Base-by-base conservation (phyloP, 2,888 invertebrate genomes). In the Pardosa pseudoannulata region DNA sequence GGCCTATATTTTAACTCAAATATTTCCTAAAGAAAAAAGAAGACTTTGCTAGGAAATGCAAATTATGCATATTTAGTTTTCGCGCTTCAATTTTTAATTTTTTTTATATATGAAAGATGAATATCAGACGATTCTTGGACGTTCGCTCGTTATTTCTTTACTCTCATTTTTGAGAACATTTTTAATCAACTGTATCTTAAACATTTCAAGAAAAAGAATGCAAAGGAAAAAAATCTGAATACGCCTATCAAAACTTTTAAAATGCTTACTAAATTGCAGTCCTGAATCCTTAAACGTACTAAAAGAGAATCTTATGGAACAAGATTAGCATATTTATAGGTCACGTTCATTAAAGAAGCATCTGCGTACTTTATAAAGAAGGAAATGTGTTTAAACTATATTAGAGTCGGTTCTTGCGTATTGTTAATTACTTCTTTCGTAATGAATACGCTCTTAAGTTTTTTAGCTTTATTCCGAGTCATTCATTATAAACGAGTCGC, bases 261-360 rank as follows among this genome's bases (percentile, higher is more conserved):
- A 80, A 65, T 41, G 41, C 73, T 65, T 31, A 73, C 80, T 72
- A 80, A 80, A 72, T 80, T 80, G 46, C 72, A 73, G 72, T 73
- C 72, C 50, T 80, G 80, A 80, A 65, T 80, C 65, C 73, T 80
- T 73, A n/a, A 67, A 80, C 67, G 41, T 29, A 41, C 9, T 16
- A 50, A 28, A 79, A 64, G 65, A 46, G 80, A 11, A 50, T 32
- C 46, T 65, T 32, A 73, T 46, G 68, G 71, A 31, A 32, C 23
- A 16, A 64, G 11, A 36, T 36, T 36, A 36, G 36, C 36, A 36
- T 36, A 36, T 36, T 36, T 36, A 36, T 36, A 36, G 36, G 36
- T 36, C 36, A 36, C 36, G 36, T 36, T 9, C 36, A 36, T 36
- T 36, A 36, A 36, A 36, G 5, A 36, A 36, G 9, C 5, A 36